Evolutionary conservation across 2,888 invertebrate species (phyloP).

Genomic region (Dolichopus griseipennis): DNA sequence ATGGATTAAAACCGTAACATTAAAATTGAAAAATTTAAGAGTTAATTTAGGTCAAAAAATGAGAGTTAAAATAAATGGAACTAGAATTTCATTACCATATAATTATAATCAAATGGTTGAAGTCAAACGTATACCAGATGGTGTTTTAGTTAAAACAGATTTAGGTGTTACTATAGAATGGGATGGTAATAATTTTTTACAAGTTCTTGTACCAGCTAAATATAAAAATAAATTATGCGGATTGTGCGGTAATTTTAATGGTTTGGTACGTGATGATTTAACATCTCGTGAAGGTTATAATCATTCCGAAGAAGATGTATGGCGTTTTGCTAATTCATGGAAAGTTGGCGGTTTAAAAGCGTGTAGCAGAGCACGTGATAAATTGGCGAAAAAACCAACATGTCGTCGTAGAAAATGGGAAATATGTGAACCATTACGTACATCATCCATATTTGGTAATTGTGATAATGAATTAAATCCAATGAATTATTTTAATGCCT

Average conservation of each 20-base stretch:
- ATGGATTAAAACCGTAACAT: constrained; percentile 80
- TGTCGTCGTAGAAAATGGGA: constrained; percentile 48
- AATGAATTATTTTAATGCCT: constrained; percentile 75
- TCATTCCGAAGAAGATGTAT: constrained; percentile 51
- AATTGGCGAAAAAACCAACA: constrained; percentile 43
- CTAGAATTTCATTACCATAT: constrained; percentile 63
- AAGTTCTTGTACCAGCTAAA: constrained; percentile 65
- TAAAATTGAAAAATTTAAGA: constrained; percentile 64
- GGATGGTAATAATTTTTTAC: constrained; percentile 89
- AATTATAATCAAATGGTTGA: constrained; percentile 48
- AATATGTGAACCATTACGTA: constrained; percentile 48
- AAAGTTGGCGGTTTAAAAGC: constrained; percentile 71
- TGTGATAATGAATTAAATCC: constrained; percentile 75
- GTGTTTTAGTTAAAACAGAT: constrained; percentile 58
- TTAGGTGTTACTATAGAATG: constrained; percentile 79
- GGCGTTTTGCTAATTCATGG: constrained; percentile 83
- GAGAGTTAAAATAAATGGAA: constrained; percentile 78
- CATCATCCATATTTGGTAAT: constrained; percentile 55
- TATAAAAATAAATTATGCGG: constrained; percentile 78
- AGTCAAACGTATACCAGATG: constrained; percentile 53
- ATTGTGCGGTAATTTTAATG: constrained; percentile 91
- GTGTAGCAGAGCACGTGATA: constrained; percentile 53
- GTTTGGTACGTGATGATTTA: constrained; percentile 75
- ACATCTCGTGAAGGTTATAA: constrained; percentile 58
- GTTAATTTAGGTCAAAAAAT: constrained; percentile 79